Percentiles rank a stretch among this genome's conserved stretches.
These are phyloP conservation scores for Melikaiella ostensackeni DNA, from an alignment of 2,888 invertebrate genomes.

Conservation along the genomic window DNA sequence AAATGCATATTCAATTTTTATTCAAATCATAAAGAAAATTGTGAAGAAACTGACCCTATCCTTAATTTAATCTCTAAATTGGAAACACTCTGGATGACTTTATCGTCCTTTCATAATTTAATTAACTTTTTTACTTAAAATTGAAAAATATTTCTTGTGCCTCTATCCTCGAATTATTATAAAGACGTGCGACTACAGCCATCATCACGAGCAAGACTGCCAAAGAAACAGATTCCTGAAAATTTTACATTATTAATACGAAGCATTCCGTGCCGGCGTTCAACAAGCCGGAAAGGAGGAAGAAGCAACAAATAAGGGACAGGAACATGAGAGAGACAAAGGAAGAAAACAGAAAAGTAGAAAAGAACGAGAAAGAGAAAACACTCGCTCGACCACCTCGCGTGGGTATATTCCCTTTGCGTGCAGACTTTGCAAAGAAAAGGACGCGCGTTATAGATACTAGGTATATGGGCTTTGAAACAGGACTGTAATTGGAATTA, in stretches of 20 bases:
- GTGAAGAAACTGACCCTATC: neutral
- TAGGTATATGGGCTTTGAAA: slow-evolving; percentile 31
- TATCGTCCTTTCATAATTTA: neutral
- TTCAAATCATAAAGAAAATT: neutral
- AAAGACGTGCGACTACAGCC: slow-evolving; percentile 1
- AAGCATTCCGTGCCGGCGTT: slow-evolving; percentile 11
- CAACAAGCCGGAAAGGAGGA: slow-evolving; percentile 14
- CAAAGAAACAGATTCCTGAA: slow-evolving; percentile 23
- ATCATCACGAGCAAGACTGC: slow-evolving; percentile 1
- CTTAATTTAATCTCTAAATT: neutral
- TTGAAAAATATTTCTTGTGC: neutral
- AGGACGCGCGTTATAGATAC: slow-evolving; percentile 27
- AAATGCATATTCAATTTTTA: neutral
- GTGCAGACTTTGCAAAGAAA: slow-evolving; percentile 37
- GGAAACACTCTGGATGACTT: neutral
- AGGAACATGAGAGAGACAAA: slow-evolving; percentile 5
- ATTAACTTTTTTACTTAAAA: neutral
- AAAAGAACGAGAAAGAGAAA: slow-evolving; percentile 11
- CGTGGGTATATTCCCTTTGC: slow-evolving; percentile 36
- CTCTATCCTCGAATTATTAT: slow-evolving; percentile 6
- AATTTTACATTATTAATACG: slow-evolving; percentile 34
- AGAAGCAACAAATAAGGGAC: slow-evolving; percentile 4
- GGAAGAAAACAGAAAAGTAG: neutral
- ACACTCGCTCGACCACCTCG: slow-evolving; percentile 32
- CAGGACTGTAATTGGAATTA: slow-evolving; percentile 33